Conservation (phyloP, 2,888 invertebrate genomes). For the Caenorhabditis imperialis region DNA sequence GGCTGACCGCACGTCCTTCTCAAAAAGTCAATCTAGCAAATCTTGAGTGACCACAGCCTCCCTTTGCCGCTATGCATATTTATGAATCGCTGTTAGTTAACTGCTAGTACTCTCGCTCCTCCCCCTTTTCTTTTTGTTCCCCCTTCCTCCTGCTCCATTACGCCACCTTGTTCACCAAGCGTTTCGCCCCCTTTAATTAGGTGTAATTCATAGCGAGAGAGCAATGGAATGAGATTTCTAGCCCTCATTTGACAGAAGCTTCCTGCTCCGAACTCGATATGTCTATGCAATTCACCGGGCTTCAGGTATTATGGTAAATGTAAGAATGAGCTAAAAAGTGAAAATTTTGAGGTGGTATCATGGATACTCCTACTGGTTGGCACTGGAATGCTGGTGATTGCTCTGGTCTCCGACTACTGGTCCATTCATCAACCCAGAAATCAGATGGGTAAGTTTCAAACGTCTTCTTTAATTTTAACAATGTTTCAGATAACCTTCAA, state of each 20-base stretch:
- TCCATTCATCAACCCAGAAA: constrained; percentile 58
- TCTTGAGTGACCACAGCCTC: constrained; percentile 48
- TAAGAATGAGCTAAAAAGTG: no score
- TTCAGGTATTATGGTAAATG: constrained; percentile 31
- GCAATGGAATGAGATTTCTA: not conserved
- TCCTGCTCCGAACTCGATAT: constrained; percentile 6
- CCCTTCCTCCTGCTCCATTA: constrained; percentile 25
- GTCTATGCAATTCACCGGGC: constrained; percentile 60
- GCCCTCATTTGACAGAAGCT: no score
- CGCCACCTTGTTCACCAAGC: constrained; percentile 31
- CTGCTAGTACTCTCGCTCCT: constrained; percentile 40
- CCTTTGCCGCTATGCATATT: constrained; percentile 48
- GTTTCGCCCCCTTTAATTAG: constrained; percentile 21
- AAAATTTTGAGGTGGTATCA: constrained; percentile 59
- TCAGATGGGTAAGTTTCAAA: constrained; percentile 46
- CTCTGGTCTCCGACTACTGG: constrained; percentile 60
- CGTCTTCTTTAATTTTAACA: not conserved
- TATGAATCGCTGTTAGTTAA: constrained; percentile 55
- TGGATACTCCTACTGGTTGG: constrained; percentile 60
- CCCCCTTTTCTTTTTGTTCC: constrained; percentile 12
- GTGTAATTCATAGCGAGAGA: constrained; percentile 22
- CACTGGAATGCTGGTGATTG: constrained; percentile 55
- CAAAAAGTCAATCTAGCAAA: constrained; percentile 55
- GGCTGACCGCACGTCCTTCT: not conserved
- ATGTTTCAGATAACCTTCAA: constrained; percentile 54